Evolutionary conservation across 1,140 invertebrate species (phyloP).

Genomic region (Philotrypesis tridentata): DNA sequence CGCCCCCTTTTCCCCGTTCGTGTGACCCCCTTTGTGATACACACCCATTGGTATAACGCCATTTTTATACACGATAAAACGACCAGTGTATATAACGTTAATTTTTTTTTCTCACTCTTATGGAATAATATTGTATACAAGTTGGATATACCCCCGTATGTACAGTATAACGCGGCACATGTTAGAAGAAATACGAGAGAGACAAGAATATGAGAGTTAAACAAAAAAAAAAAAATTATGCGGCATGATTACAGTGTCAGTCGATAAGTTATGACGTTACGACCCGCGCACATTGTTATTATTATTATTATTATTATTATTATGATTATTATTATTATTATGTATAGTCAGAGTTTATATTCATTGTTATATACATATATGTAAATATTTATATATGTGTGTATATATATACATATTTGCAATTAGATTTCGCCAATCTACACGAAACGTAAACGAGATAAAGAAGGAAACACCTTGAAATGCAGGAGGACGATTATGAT

Average conservation of each 20-base stretch:
- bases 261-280: background rate
- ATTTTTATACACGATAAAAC: constrained; percentile 20
- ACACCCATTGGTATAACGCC: background rate
- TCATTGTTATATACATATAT: background rate
- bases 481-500: constrained; percentile 6
- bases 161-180: too few relatives aligned
- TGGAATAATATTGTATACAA: background rate
- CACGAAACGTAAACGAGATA: background rate
- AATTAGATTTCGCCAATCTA: background rate
- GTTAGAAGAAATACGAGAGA: background rate
- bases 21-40: background rate
- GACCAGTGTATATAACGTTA: too few relatives aligned
- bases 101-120: background rate
- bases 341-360: constrained; percentile 10
- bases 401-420: background rate
- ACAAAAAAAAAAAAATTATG: too few relatives aligned
- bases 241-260: constrained; percentile 32
- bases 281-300: background rate
- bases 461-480: constrained; percentile 17
- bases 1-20: too few relatives aligned
- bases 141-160: background rate
- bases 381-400: too few relatives aligned
- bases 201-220: background rate
- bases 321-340: background rate
- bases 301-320: background rate